phyloP scores from a whole-genome alignment of 2,888 invertebrate genomes.

The Xylota sylvarum region DNA sequence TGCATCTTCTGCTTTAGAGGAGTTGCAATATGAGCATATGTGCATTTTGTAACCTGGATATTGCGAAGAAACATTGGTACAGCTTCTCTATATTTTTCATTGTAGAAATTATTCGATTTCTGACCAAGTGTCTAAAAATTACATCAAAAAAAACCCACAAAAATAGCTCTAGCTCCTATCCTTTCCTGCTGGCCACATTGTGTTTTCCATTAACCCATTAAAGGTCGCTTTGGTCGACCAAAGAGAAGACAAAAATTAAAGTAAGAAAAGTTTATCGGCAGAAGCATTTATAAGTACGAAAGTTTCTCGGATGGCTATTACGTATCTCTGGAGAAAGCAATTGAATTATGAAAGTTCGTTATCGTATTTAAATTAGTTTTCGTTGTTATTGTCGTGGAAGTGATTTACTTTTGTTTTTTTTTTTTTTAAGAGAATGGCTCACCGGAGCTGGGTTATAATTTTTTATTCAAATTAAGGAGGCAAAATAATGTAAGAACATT shows the following conservation, averaged over 20 bases:
- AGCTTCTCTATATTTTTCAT: too few relatives aligned
- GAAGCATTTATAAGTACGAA: neutral
- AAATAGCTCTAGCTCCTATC: too few relatives aligned
- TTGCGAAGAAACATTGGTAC: too few relatives aligned
- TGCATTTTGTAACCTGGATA: too few relatives aligned
- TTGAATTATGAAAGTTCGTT: neutral
- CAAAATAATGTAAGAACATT: neutral
- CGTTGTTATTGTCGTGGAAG: neutral
- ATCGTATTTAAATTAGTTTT: neutral
- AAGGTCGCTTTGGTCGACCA: neutral
- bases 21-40: too few relatives aligned
- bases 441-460: neutral
- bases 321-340: neutral
- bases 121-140: too few relatives aligned
- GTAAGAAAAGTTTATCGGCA: neutral
- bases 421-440: too few relatives aligned
- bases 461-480: neutral
- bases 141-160: too few relatives aligned
- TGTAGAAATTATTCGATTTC: too few relatives aligned
- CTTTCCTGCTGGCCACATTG: neutral
- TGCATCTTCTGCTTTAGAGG: too few relatives aligned
- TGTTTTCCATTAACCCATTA: neutral
- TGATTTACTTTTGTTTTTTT: too few relatives aligned
- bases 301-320: neutral
- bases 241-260: neutral